Conservation (phyloP, 2,113 vertebrate genomes). For the Anhinga rufa region DNA sequence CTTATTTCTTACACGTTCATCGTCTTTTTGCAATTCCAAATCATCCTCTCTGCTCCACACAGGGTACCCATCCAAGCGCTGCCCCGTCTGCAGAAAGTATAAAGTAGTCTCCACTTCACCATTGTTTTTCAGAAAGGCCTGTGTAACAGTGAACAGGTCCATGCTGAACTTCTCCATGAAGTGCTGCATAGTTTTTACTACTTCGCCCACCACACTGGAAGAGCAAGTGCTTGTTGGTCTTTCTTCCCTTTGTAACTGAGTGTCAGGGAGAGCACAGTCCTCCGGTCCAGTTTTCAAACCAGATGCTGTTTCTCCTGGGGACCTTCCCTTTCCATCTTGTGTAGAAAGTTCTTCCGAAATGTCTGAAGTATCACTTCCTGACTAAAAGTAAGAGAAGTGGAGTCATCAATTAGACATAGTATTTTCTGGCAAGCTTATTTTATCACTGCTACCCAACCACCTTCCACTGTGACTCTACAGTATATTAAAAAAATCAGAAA, state of each 20-base stretch:
- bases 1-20: slow-evolving; percentile 32
- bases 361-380: not conserved
- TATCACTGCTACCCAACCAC: not conserved
- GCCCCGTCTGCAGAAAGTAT: slow-evolving; percentile 73
- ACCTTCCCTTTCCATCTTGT: not conserved
- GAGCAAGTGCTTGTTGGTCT: slow-evolving; percentile 2
- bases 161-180: slow-evolving; percentile 80
- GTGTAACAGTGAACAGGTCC: slow-evolving; percentile 81
- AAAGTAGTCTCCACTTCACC: slow-evolving; percentile 79
- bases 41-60: slow-evolving; percentile 77
- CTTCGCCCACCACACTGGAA: slow-evolving; percentile 43
- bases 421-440: not conserved
- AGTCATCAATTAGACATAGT: not conserved
- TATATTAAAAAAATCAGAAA: not conserved
- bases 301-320: not conserved
- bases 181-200: slow-evolving; percentile 66
- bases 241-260: slow-evolving; percentile 30
- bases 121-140: slow-evolving; percentile 85
- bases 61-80: slow-evolving; percentile 71
- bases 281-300: not conserved
- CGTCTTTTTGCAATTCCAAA: slow-evolving; percentile 67
- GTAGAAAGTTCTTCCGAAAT: not conserved
- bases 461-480: not conserved
- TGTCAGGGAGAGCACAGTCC: not conserved
- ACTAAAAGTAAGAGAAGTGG: not conserved